Conservation (phyloP, 2,888 invertebrate species). For the Drosophila helvetica region DNA sequence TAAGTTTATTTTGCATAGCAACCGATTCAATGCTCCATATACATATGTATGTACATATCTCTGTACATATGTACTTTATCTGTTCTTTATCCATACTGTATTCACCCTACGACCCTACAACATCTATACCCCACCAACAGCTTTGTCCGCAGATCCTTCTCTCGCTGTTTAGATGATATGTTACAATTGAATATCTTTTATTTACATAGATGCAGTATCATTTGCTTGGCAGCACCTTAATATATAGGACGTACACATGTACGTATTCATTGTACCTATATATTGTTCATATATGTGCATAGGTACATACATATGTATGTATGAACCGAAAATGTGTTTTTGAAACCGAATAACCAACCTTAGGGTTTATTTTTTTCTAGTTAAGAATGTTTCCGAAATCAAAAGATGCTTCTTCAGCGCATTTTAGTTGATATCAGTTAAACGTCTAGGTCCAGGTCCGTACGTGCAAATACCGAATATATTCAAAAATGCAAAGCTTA, state of each 20-base stretch:
- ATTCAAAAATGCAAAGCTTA: not conserved
- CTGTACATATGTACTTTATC: too few relatives aligned
- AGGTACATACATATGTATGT: not conserved
- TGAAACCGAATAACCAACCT: not conserved
- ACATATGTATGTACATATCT: conserved; percentile 4
- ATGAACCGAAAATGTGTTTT: not conserved
- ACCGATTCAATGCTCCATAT: too few relatives aligned
- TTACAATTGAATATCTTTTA: too few relatives aligned
- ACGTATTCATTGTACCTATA: not conserved
- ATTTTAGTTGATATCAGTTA: not conserved
- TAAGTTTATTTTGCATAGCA: conserved; percentile 12
- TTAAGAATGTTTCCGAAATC: not conserved
- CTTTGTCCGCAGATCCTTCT: not conserved
- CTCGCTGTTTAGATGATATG: not conserved
- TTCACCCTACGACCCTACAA: not conserved
- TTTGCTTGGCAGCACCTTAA: too few relatives aligned
- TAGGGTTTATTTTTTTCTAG: not conserved
- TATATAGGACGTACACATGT: not conserved
- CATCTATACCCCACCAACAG: not conserved
- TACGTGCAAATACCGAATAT: not conserved
- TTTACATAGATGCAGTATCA: too few relatives aligned
- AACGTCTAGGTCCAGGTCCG: not conserved
- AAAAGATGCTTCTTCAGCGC: not conserved
- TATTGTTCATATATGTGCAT: too few relatives aligned
- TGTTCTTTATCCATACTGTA: conserved; percentile 8